Base-by-base conservation (phyloP, 2,113 vertebrate species). In the Toxotes jaculatrix region DNA sequence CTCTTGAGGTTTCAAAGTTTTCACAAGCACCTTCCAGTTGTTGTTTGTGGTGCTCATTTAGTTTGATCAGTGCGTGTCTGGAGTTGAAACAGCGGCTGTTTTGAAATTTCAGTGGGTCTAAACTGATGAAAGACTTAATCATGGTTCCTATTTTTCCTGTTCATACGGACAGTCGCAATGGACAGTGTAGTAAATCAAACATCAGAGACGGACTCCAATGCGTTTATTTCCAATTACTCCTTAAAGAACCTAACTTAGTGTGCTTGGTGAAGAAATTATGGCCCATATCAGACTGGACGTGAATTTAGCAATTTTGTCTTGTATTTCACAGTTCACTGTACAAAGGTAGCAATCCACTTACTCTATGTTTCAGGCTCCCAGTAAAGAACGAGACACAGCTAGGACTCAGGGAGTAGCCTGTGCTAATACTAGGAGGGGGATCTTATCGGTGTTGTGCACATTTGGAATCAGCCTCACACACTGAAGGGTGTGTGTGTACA, bases 401-500 rank as follows among this genome's bases (percentile, higher is more conserved):
- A 7, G 31, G 45, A 60, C 34, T 74, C n/a, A 36, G 89, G 91
- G 88, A 85, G 88, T 87, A 51, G 84, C 57, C 76, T 31, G 45
- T 56, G 23, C 59, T 82, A 40, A 62, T 14, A 32, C 23, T 11
- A 72, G 73, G 84, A 84, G 84, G 85, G 76, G 87, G 74, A 10
- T 56, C 82, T 93, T 94, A 94, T 95, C 92, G 23, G 21, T 40
- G 11, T 10, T 31, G 5, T 13, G 53, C 92, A 94, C 80, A 84
- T 79, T 86, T 47, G 32, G 60, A 89, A 89, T 93, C 86, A 5
- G 69, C 77, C 79, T 55, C 2, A 5, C 1, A 4, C 89, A 90
- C 80, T 45, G 8, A 38, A 84, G 89, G 92, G 90, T 82, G 93
- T 89, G 89, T 85, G 57, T 38, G 8, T 5, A 11, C 32, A 23